phyloP scores from a whole-genome alignment of 2,113 vertebrate genomes.

The Saccopteryx bilineata region DNA sequence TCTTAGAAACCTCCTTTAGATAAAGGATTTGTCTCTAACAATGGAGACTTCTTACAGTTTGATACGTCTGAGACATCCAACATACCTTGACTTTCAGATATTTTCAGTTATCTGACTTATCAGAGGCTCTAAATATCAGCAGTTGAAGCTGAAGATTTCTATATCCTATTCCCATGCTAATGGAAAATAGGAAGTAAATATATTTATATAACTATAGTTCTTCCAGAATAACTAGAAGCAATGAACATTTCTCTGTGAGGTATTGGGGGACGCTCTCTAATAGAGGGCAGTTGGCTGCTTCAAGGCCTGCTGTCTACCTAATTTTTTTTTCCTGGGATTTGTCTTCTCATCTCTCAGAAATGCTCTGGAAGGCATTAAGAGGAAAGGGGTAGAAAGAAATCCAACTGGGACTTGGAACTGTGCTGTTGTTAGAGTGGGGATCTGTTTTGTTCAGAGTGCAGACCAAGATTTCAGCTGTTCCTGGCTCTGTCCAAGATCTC shows the following conservation, averaged over 20 bases:
- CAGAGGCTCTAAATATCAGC: background rate
- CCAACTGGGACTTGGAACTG: background rate
- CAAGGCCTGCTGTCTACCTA: background rate
- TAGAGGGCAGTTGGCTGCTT: background rate
- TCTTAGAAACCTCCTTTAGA: background rate
- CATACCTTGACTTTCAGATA: background rate
- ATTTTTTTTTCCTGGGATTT: slow-evolving; percentile 11
- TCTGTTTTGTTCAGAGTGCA: background rate
- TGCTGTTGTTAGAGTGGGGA: background rate
- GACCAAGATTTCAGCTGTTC: background rate
- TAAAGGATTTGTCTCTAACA: background rate
- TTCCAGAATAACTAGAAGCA: slow-evolving; percentile 34
- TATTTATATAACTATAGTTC: background rate
- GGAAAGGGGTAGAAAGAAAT: background rate
- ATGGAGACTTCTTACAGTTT: background rate
- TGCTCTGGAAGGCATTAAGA: slow-evolving; percentile 26
- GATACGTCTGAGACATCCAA: background rate
- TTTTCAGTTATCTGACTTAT: slow-evolving; percentile 36
- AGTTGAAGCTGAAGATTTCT: background rate
- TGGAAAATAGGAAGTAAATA: slow-evolving; percentile 10
- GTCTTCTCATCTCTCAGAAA: slow-evolving; percentile 33
- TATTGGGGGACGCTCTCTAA: background rate
- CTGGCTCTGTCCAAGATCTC: background rate
- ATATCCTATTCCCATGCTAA: background rate
- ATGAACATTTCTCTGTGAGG: background rate